Conservation (phyloP, 1,140 invertebrate species). For the Arctopsyche grandis region DNA sequence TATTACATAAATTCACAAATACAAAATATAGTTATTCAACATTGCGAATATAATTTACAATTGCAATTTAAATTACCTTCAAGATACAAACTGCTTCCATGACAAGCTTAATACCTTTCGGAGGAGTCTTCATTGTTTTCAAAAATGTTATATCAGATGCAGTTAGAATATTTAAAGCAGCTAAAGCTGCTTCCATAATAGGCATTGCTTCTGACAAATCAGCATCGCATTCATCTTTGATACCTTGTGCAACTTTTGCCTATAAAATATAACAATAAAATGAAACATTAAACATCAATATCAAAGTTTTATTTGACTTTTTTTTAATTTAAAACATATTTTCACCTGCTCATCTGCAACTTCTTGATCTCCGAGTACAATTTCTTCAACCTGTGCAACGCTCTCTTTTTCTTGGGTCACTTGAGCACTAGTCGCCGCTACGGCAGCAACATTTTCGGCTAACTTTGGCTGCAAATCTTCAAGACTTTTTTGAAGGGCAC, state of each 20-base stretch:
- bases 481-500: constrained; percentile 86
- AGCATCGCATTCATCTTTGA: constrained; percentile 95
- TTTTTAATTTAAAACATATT: neutral
- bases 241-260: constrained; percentile 81
- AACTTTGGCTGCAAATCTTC: constrained; percentile 88
- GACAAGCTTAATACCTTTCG: constrained; percentile 90
- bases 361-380: constrained; percentile 74
- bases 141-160: constrained; percentile 92
- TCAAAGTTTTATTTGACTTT: neutral
- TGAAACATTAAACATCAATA: neutral
- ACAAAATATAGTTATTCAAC: constrained; percentile 9
- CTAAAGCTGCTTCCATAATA: constrained; percentile 88
- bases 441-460: constrained; percentile 84
- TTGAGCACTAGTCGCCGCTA: constrained; percentile 80
- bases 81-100: constrained; percentile 97
- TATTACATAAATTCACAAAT: constrained; percentile 55
- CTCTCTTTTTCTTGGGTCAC: constrained; percentile 87
- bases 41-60: constrained; percentile 34
- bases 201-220: constrained; percentile 94
- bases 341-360: constrained; percentile 70
- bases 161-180: constrained; percentile 91
- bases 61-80: constrained; percentile 70
- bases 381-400: constrained; percentile 81
- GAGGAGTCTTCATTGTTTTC: constrained; percentile 98
- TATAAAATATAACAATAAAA: constrained; percentile 57